These are phyloP conservation scores for Sussaba pulchella DNA, from an alignment of 2,888 invertebrate genomes.

Conservation along the genomic window DNA sequence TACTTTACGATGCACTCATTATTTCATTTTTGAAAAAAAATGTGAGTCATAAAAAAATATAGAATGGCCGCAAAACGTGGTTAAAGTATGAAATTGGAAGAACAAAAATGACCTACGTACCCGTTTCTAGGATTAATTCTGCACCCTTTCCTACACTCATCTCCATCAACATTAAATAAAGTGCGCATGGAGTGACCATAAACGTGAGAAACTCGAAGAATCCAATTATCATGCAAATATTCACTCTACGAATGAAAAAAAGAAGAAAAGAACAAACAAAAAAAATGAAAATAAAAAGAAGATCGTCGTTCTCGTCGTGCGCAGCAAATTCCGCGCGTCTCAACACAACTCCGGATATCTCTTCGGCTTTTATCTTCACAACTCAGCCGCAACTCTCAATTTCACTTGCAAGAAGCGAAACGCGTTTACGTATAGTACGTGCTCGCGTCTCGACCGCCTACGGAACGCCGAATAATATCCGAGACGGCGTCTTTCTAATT, in stretches of 20 bases:
- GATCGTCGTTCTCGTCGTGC: not conserved
- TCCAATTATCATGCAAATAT: not conserved
- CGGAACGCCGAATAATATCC: constrained; percentile 58
- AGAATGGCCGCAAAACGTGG: too few species aligned
- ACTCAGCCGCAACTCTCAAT: constrained; percentile 56
- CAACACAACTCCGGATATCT: constrained; percentile 30
- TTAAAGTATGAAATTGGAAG: too few species aligned
- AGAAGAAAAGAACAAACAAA: not conserved
- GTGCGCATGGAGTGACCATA: not conserved
- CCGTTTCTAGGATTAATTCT: too few species aligned
- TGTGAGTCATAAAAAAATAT: too few species aligned
- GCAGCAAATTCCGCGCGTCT: constrained; percentile 31
- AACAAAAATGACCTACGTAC: too few species aligned
- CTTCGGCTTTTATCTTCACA: constrained; percentile 45
- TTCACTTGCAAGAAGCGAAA: constrained; percentile 56
- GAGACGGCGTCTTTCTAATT: constrained; percentile 49
- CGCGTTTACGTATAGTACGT: constrained; percentile 18
- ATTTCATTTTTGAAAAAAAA: too few species aligned
- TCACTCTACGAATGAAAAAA: not conserved
- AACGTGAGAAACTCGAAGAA: not conserved
- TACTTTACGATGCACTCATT: too few species aligned
- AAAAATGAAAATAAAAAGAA: constrained; percentile 1
- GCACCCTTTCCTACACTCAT: too few species aligned
- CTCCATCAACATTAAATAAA: too few species aligned
- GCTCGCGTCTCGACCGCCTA: constrained; percentile 38